Percentiles rank a stretch among this genome's conserved stretches.
Conservation (phyloP, 2,113 vertebrate genomes). For the Okapia johnstoni region DNA sequence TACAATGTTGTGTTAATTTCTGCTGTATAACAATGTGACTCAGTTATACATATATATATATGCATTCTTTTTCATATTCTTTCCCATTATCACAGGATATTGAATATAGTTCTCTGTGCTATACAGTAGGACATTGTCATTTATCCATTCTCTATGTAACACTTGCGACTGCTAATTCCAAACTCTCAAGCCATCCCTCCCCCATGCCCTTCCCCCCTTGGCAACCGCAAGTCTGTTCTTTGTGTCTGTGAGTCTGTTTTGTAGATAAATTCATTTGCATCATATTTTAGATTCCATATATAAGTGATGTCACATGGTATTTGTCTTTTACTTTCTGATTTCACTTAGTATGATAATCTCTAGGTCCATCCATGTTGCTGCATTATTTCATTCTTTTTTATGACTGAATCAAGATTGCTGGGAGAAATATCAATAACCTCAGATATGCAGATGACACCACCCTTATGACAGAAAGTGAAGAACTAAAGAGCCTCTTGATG, state of each 20-base stretch:
- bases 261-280: neutral
- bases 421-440: too few species aligned
- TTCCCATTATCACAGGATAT: neutral
- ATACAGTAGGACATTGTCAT: neutral
- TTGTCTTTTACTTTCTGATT: neutral
- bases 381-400: neutral
- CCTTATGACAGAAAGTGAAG: too few species aligned
- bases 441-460: too few species aligned
- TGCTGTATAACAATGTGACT: neutral
- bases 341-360: neutral
- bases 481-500: too few species aligned
- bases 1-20: neutral
- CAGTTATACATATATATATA: neutral
- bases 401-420: neutral
- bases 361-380: neutral
- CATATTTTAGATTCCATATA: neutral
- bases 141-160: neutral
- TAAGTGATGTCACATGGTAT: neutral
- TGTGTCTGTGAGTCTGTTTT: neutral
- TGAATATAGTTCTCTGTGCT: neutral
- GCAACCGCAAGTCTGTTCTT: neutral
- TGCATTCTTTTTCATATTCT: neutral
- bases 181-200: neutral
- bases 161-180: neutral
- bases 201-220: fast-evolving